phyloP scores from a whole-genome alignment of 2,797 vertebrate species.

The Tadarida brasiliensis region DNA sequence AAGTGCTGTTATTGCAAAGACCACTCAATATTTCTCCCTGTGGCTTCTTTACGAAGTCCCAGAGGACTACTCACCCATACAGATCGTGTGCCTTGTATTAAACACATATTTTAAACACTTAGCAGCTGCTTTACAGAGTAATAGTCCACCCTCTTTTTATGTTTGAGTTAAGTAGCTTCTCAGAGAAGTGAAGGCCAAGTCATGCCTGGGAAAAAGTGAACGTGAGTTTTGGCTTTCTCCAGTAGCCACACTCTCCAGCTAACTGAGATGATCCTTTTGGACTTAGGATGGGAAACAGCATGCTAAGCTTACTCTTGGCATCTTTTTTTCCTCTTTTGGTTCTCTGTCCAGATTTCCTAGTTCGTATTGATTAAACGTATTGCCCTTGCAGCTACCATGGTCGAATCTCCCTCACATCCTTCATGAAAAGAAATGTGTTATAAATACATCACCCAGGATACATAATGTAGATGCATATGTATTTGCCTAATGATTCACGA shows the following conservation, averaged over 20 bases:
- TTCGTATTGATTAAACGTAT: neutral
- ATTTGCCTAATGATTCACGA: slow-evolving; percentile 63
- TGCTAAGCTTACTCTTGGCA: neutral
- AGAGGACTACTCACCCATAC: neutral
- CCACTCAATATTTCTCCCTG: neutral
- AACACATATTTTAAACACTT: neutral
- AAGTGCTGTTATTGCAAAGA: neutral
- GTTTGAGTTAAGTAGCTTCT: neutral
- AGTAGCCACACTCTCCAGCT: neutral
- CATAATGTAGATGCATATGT: slow-evolving; percentile 48
- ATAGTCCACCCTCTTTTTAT: neutral
- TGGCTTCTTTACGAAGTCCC: neutral
- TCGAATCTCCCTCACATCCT: neutral
- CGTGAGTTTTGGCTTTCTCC: neutral
- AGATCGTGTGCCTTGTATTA: neutral
- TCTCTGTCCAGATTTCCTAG: neutral
- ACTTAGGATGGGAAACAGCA: neutral
- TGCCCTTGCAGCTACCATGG: neutral
- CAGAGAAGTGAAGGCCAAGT: neutral
- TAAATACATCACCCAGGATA: neutral
- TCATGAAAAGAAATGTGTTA: slow-evolving; percentile 7
- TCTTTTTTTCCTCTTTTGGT: neutral
- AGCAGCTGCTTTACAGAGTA: neutral
- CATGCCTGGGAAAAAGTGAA: neutral
- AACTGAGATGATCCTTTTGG: neutral